Percentiles rank a stretch among this genome's conserved stretches.
These are phyloP conservation scores for Pristiophorus japonicus DNA, from an alignment of 2,113 vertebrate genomes.

Conservation along the genomic window DNA sequence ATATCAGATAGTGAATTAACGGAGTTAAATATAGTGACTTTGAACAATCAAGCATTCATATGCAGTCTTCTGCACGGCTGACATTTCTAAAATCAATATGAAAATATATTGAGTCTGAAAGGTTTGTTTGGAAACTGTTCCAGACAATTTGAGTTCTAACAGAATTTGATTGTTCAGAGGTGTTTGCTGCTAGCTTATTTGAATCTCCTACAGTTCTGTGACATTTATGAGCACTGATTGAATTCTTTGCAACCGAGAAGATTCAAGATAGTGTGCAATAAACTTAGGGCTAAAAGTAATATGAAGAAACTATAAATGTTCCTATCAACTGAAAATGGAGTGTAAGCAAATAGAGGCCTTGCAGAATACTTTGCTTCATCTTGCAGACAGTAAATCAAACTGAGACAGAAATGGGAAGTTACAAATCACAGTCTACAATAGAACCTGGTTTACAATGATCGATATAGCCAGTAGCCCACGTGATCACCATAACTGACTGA, in stretches of 20 bases:
- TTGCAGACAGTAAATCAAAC: not conserved
- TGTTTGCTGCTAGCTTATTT: not conserved
- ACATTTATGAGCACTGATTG: not conserved
- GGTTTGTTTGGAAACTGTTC: not conserved
- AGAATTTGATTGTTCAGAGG: not conserved
- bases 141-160: not conserved
- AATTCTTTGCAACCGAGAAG: not conserved
- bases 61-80: not conserved
- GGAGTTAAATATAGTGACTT: not conserved
- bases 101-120: not conserved
- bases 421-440: not conserved
- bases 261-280: not conserved
- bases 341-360: not conserved
- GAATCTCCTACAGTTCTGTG: not conserved
- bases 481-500: not conserved
- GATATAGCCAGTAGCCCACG: not conserved
- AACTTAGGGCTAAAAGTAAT: not conserved
- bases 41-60: not conserved
- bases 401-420: not conserved
- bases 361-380: too few species aligned
- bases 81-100: conserved; percentile 24
- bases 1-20: not conserved
- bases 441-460: not conserved
- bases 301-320: not conserved
- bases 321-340: not conserved